These are phyloP conservation scores for Hyposoter dolosus DNA, from an alignment of 2,888 invertebrate species.

Conservation along the genomic window DNA sequence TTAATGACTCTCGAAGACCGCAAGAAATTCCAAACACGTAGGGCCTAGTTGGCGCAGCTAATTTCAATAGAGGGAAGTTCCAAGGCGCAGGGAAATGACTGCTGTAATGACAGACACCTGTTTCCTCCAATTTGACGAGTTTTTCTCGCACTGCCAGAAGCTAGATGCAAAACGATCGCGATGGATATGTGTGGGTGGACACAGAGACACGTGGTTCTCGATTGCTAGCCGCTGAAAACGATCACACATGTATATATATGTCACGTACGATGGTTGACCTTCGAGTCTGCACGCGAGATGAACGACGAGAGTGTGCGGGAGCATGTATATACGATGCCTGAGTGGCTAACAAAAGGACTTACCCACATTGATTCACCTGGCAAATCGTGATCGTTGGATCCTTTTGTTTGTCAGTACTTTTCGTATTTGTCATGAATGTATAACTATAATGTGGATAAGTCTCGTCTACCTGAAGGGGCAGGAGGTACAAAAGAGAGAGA, in stretches of 20 bases:
- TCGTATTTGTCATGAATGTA: conserved; percentile 7
- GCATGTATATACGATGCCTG: not conserved
- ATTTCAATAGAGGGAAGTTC: conserved; percentile 42
- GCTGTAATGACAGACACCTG: conserved; percentile 41
- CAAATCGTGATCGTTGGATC: conserved; percentile 14
- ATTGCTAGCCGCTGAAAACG: conserved; percentile 28
- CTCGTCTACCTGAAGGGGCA: conserved; percentile 25
- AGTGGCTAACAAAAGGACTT: conserved; percentile 19
- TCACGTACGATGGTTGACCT: conserved; percentile 50
- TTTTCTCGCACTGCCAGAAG: not conserved
- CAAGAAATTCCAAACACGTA: not conserved
- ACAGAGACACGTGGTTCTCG: conserved; percentile 38
- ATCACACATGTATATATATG: conserved; percentile 21
- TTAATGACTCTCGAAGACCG: not conserved
- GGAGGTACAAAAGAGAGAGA: conserved; percentile 5
- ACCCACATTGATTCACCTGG: conserved; percentile 20
- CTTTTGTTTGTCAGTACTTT: conserved; percentile 5
- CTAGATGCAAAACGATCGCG: conserved; percentile 2
- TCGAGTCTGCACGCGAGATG: conserved; percentile 61
- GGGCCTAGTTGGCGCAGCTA: conserved; percentile 58
- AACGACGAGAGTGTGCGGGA: conserved; percentile 29
- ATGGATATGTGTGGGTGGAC: conserved; percentile 1
- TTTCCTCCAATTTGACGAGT: conserved; percentile 43
- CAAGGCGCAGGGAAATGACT: conserved; percentile 20
- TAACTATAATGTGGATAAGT: conserved; percentile 34